A percentile compares a stretch with the other conserved stretches of the same genome.
phyloP scores from a whole-genome alignment of 2,888 invertebrate genomes.

The Spatulosminthurus flaviceps region DNA sequence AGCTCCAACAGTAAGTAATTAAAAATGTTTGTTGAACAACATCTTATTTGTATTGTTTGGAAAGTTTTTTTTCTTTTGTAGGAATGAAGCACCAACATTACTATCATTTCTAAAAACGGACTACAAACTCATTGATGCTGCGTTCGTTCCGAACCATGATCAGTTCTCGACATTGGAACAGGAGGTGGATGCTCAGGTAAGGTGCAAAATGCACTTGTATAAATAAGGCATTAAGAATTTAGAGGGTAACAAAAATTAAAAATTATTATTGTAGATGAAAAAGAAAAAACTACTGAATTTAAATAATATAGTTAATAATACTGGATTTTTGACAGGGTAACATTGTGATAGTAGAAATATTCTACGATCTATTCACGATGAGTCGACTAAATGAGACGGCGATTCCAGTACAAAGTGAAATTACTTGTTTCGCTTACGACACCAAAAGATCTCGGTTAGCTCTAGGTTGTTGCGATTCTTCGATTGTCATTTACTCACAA shows the following conservation, averaged over 20 bases:
- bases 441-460: slow-evolving; percentile 53
- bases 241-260: no score
- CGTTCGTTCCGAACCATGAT: slow-evolving; percentile 56
- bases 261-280: no score
- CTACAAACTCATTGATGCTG: slow-evolving; percentile 55
- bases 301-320: no score
- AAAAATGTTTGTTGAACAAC: background rate
- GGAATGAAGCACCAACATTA: slow-evolving; percentile 50
- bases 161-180: slow-evolving; percentile 58
- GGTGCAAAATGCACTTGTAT: background rate
- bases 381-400: slow-evolving; percentile 58
- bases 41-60: no score
- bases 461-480: slow-evolving; percentile 59
- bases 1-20: slow-evolving; percentile 52
- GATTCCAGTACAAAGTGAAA: slow-evolving; percentile 59
- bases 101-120: slow-evolving; percentile 59
- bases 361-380: slow-evolving; percentile 54
- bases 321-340: slow-evolving; percentile 50
- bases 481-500: slow-evolving; percentile 59
- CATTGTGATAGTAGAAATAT: slow-evolving; percentile 57
- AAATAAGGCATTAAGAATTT: background rate
- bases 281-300: no score
- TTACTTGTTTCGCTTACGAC: slow-evolving; percentile 58
- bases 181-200: slow-evolving; percentile 56
- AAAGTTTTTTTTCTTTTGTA: slow-evolving; percentile 32